Conservation (phyloP, 2,113 vertebrate species). For the Microcebus jonahi region DNA sequence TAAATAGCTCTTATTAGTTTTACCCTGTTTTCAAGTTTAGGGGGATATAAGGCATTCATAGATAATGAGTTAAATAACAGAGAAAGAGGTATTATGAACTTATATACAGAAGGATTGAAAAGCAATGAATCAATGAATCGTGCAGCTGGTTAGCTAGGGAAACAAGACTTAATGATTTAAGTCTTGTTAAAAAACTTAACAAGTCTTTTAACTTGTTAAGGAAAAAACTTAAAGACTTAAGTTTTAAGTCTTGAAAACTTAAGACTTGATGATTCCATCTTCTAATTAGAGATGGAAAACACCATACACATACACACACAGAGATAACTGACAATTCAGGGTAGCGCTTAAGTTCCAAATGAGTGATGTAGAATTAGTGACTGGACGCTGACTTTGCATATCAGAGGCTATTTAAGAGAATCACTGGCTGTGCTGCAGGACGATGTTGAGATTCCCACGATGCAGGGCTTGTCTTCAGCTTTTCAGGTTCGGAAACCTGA, state of each 20-base stretch:
- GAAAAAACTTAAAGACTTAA: too few relatives aligned
- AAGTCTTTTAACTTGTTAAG: too few relatives aligned
- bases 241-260: too few relatives aligned
- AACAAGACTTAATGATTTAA: not conserved
- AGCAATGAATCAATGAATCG: not conserved
- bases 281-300: not conserved
- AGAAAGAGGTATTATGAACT: not conserved
- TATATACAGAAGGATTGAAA: not conserved
- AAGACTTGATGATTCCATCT: not conserved
- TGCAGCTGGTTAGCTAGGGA: not conserved
- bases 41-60: not conserved
- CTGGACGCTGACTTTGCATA: not conserved
- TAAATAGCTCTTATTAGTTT: not conserved
- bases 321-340: not conserved
- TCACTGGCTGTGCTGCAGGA: not conserved
- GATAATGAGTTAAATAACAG: not conserved
- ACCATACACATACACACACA: not conserved
- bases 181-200: too few relatives aligned
- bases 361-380: not conserved
- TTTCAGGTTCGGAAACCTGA: not conserved
- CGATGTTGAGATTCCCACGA: not conserved
- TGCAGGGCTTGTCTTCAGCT: not conserved
- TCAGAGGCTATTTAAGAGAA: not conserved
- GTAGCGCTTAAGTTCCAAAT: not conserved
- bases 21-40: not conserved